Evolutionary conservation across 2,113 vertebrate species (phyloP).

Genomic region (Diadophis punctatus): DNA sequence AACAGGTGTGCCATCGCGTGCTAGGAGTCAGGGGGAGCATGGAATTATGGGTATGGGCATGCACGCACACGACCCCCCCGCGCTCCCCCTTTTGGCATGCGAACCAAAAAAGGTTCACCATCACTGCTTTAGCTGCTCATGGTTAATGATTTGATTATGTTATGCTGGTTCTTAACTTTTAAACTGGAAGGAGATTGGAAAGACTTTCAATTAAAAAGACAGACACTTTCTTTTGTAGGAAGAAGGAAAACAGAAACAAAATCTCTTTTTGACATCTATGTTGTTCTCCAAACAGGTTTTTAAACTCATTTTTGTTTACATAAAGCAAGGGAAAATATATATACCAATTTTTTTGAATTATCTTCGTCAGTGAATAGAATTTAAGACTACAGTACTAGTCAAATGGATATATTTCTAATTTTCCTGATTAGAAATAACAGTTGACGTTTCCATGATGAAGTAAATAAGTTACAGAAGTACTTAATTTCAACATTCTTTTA

Average conservation of each 20-base stretch:
- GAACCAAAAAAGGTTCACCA: too few relatives aligned
- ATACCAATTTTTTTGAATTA: not conserved
- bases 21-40: too few relatives aligned
- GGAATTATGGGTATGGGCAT: too few relatives aligned
- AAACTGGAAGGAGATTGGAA: not conserved
- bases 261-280: not conserved
- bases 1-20: too few relatives aligned
- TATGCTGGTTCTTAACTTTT: not conserved
- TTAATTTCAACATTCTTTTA: not conserved
- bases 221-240: not conserved
- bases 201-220: not conserved
- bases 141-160: not conserved
- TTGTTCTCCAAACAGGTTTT: not conserved
- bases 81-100: too few relatives aligned
- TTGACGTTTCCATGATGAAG: not conserved
- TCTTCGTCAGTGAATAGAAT: not conserved
- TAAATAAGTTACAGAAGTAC: not conserved
- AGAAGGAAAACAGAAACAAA: not conserved
- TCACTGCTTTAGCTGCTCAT: too few relatives aligned
- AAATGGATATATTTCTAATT: not conserved
- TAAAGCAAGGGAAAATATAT: not conserved
- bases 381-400: not conserved
- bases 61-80: too few relatives aligned
- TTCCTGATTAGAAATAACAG: not conserved
- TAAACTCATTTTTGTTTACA: not conserved